A percentile compares a stretch with the other conserved stretches of the same genome.
Conservation (phyloP, 1,140 invertebrate species). For the Drosophila kurseongensis region DNA sequence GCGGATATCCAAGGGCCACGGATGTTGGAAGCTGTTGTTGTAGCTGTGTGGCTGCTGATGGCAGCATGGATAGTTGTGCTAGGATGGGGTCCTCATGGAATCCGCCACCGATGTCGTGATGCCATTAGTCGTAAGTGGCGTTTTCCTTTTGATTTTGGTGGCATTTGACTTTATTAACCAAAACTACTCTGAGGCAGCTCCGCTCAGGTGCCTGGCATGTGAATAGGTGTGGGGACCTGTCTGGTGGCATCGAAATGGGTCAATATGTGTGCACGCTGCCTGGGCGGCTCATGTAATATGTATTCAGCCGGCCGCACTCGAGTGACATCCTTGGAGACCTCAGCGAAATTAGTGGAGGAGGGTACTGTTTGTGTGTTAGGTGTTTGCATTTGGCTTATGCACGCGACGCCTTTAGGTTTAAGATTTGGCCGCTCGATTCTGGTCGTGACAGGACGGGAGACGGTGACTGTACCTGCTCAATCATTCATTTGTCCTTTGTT, state of each 20-base stretch:
- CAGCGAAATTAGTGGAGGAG: constrained; percentile 10
- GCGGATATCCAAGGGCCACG: constrained; percentile 26
- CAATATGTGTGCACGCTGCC: constrained; percentile 50
- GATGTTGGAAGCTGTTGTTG: constrained; percentile 40
- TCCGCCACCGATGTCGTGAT: constrained; percentile 36
- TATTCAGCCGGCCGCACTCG: constrained; percentile 58
- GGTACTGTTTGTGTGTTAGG: constrained; percentile 8
- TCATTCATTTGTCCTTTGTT: constrained; percentile 75
- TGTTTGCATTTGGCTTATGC: constrained; percentile 67
- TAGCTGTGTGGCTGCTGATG: neutral
- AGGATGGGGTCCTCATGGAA: constrained; percentile 26
- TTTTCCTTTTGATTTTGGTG: constrained; percentile 81
- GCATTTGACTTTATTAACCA: constrained; percentile 81
- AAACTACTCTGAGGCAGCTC: constrained; percentile 39
- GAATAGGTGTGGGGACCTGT: constrained; percentile 32
- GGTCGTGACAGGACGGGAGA: constrained; percentile 8
- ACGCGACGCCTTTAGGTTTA: constrained; percentile 40
- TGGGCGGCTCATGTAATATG: constrained; percentile 68
- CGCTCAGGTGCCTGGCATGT: constrained; percentile 24
- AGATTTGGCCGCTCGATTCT: constrained; percentile 33
- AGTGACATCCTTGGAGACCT: constrained; percentile 67
- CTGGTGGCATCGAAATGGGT: constrained; percentile 67
- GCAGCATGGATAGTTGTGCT: constrained; percentile 22
- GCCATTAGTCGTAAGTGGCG: constrained; percentile 80
- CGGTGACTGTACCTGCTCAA: constrained; percentile 50